Evolutionary conservation across 2,113 vertebrate species (phyloP), one percentile per base, ranked within the genome.

Genomic region (Corvus cornix): DNA sequence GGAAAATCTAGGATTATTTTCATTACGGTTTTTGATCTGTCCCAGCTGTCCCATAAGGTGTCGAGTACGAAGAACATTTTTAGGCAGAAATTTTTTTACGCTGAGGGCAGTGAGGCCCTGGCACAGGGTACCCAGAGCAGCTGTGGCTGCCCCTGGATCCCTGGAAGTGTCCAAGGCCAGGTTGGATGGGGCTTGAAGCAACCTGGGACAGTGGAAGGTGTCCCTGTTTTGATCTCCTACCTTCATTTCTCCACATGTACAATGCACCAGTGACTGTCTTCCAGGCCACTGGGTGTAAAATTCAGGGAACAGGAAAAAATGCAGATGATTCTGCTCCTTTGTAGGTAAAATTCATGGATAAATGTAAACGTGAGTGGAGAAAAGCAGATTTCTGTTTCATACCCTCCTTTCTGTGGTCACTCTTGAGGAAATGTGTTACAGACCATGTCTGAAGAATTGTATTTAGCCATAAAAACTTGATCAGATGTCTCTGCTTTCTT

Each of bases 141-240:
- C 30, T 68, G 30, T 53, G 30, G 46, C 62, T 69, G 63, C 17
- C 16, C 9, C 62, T 49, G 52, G n/a, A 68, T 13, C n/a, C 41
- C n/a, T 76, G 30, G 10, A 0, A 55, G 4, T 55, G 55, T 3
- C 11, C 26, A 15, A 48, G 30, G n/a, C 16, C 53, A 60, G 53
- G 69, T 0, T 82, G 69, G 78, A 46, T 0, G 0, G 24, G 20
- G 10, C 13, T 82, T 10, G 39, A n/a, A 53, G 24, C 53, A 53
- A 0, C 24, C 20, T 53, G 53, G 70, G 48, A 19, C 0, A 6
- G 41, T 48, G 62, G 13, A 11, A 68, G 2, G 3, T 75, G 33
- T 53, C n/a, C 20, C 16, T 82, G 62, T 44, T 56, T 83, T 43
- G n/a, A 7, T 53, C 31, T 76, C 35, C 28, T 39, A 56, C 13